phyloP scores from a whole-genome alignment of 2,113 vertebrate species.

The Sphyrna mokarran region DNA sequence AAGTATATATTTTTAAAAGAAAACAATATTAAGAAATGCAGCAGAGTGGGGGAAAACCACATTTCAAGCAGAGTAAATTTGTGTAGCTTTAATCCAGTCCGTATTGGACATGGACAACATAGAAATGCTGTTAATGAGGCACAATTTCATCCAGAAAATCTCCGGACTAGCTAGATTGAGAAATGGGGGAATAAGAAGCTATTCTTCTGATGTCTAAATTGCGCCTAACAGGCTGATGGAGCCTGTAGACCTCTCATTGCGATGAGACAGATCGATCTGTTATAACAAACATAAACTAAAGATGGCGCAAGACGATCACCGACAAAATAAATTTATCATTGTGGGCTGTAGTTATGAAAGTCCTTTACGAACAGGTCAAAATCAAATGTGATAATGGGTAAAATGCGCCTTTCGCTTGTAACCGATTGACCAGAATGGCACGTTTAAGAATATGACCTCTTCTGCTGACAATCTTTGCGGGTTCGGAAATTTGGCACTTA shows the following conservation, averaged over 20 bases:
- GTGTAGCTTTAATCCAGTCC: not conserved
- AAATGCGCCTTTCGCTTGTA: not conserved
- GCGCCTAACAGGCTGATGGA: too few relatives aligned
- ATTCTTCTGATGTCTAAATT: not conserved
- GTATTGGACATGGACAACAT: not conserved
- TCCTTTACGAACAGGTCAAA: not conserved
- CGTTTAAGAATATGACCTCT: not conserved
- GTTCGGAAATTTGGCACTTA: not conserved
- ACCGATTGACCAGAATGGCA: not conserved
- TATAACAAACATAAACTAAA: not conserved
- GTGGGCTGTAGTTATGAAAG: not conserved
- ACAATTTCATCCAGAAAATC: not conserved
- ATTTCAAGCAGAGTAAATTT: not conserved
- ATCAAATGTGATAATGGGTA: not conserved
- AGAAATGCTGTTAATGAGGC: not conserved
- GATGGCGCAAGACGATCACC: slow-evolving; percentile 6
- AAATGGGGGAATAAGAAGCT: not conserved
- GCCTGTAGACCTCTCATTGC: not conserved
- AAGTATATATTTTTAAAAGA: too few relatives aligned
- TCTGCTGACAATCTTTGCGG: not conserved
- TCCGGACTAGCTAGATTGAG: too few relatives aligned
- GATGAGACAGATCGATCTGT: not conserved
- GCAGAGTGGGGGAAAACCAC: too few relatives aligned
- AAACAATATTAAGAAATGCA: not conserved
- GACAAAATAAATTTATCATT: not conserved